Base-by-base conservation (phyloP, 2,888 invertebrate species). In the Eupithecia inturbata region DNA sequence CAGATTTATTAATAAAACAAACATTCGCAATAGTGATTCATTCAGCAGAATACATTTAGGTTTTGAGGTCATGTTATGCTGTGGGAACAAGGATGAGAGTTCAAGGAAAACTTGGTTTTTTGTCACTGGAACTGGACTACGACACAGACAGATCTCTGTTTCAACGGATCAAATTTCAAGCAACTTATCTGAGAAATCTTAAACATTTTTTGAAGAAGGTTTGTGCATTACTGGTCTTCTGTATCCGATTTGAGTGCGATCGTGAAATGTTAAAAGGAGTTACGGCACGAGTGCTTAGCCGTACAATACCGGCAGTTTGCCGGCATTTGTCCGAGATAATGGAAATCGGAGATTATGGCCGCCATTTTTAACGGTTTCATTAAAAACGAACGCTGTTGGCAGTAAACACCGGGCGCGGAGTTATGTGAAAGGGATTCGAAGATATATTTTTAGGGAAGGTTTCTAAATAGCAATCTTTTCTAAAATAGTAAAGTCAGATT, bases 201-300 rank as follows among this genome's bases (percentile, higher is more conserved):
- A 14, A 33, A 63, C 9, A n/a, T n/a, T n/a, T n/a, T n/a, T n/a
- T n/a, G n/a, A n/a, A n/a, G n/a, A 10, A 33, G 31, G 33, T 63
- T 63, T 33, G 33, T 36, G 39, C 31, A 31, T 62, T 16, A 66
- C 22, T 22, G 26, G 14, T 14, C 66, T 12, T 82, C 80, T 77
- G 78, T 78, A 80, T 82, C 80, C 81, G 72, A 79, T 82, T 79
- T 77, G 78, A 80, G 79, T 78, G 76, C 75, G 72, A 72, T 78
- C 80, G 78, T 84, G 64, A 83, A 84, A 83, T 81, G 80, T 83
- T 84, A 82, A 82, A 79, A 79, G 74, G 69, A 79, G 78, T 77
- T 78, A 80, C 79, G 79, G 77, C 77, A 78, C 77, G 77, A 80
- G 78, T 78, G 80, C 80, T 82, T 78, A 77, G 76, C 53, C 71